Conservation (phyloP, 2,888 invertebrate species). For the Limnephilus auricula region DNA sequence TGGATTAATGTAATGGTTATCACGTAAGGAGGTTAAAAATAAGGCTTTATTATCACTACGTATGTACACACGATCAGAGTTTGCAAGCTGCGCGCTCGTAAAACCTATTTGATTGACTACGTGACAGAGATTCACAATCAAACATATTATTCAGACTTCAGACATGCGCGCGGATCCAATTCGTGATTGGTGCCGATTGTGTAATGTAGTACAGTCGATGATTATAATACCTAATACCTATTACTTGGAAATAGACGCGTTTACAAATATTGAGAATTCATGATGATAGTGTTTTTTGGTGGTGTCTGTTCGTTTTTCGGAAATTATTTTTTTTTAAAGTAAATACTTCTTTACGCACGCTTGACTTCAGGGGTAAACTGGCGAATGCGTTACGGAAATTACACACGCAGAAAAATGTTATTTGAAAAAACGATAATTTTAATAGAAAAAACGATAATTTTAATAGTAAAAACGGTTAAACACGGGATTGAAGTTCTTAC, state of each 20-base stretch:
- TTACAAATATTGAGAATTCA: not conserved
- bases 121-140: not conserved
- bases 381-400: too few species aligned
- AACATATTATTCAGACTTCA: not conserved
- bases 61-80: not conserved
- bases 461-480: too few species aligned
- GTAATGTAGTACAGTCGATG: not conserved
- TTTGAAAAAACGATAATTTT: too few species aligned
- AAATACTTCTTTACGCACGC: too few species aligned
- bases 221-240: too few species aligned
- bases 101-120: slow-evolving; percentile 2
- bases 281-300: not conserved
- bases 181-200: not conserved
- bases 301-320: not conserved
- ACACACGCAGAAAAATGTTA: too few species aligned
- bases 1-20: not conserved
- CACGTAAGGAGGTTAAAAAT: not conserved
- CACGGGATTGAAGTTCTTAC: too few species aligned
- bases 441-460: too few species aligned
- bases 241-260: not conserved
- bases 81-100: not conserved
- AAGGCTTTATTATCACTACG: not conserved
- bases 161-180: not conserved
- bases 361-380: too few species aligned
- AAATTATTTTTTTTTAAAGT: too few species aligned